A percentile compares a stretch with the other conserved stretches of the same genome.
phyloP scores from a whole-genome alignment of 53 echinoderm and acorn worm species.

The Echinometra lucunter region DNA sequence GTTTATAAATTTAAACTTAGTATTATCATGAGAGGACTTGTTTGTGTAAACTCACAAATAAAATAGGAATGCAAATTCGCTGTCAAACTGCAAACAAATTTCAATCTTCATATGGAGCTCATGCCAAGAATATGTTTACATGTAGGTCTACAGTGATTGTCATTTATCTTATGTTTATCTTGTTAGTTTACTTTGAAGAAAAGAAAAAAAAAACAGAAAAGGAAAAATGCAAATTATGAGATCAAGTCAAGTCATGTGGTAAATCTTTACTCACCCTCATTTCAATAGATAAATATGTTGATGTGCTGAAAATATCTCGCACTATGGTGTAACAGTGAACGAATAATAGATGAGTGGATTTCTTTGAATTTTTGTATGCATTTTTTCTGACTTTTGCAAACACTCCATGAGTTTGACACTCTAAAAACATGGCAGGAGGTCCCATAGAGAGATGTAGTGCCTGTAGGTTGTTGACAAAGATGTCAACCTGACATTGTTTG shows the following conservation, averaged over 20 bases:
- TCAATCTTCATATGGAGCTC: neutral
- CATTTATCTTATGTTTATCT: neutral
- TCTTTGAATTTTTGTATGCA: too few relatives aligned
- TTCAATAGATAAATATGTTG: too few relatives aligned
- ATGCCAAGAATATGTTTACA: neutral
- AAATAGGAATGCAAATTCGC: neutral
- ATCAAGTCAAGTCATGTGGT: too few relatives aligned
- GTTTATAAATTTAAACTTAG: neutral
- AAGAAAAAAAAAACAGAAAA: too few relatives aligned
- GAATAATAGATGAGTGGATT: too few relatives aligned
- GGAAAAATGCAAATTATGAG: neutral
- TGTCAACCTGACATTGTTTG: neutral
- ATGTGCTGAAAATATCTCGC: neutral
- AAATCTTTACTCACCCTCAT: too few relatives aligned
- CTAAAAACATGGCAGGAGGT: neutral
- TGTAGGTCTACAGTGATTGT: neutral
- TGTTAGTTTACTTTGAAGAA: too few relatives aligned
- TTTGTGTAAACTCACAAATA: neutral
- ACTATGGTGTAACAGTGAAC: neutral
- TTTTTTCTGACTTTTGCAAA: neutral
- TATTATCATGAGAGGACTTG: too few relatives aligned
- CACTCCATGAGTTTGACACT: neutral
- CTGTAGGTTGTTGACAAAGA: constrained; percentile 45
- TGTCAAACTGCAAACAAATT: neutral
- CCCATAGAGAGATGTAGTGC: constrained; percentile 27